Conservation (phyloP, 2,888 invertebrate genomes). For the Belgica antarctica region DNA sequence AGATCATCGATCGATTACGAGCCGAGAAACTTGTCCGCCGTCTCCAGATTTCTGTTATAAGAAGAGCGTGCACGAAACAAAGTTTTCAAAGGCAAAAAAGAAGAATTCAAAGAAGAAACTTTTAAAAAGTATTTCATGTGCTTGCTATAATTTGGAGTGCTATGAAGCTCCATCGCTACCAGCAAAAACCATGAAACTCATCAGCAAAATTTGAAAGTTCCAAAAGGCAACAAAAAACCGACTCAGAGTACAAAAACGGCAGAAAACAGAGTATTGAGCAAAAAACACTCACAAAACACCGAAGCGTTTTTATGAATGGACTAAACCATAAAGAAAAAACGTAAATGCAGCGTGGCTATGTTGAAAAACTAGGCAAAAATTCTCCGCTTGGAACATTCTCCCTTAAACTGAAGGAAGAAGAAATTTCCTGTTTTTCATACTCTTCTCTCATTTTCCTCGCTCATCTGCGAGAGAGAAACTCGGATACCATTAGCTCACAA, state of each 20-base stretch:
- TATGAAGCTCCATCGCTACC: too few species aligned
- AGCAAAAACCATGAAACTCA: constrained; percentile 26
- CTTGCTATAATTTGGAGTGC: constrained; percentile 19
- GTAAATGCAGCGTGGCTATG: constrained; percentile 30
- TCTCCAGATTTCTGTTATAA: not conserved
- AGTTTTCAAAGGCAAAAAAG: constrained; percentile 1
- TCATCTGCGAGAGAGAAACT: too few species aligned
- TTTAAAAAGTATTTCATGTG: constrained; percentile 19
- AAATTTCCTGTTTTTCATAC: constrained; percentile 6
- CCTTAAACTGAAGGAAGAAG: constrained; percentile 12
- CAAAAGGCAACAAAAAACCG: not conserved
- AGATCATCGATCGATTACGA: too few species aligned
- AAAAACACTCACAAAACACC: constrained; percentile 19
- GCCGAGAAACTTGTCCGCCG: not conserved
- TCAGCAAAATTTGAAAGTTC: constrained; percentile 28
- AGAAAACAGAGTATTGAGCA: not conserved
- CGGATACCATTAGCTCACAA: too few species aligned
- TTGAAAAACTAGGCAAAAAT: constrained; percentile 31
- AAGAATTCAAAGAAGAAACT: constrained; percentile 8
- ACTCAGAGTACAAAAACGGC: not conserved
- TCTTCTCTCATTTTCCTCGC: not conserved
- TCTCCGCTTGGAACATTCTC: constrained; percentile 21
- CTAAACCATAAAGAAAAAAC: constrained; percentile 26
- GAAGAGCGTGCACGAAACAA: not conserved
- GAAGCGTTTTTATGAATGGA: constrained; percentile 36